These are phyloP conservation scores for Melanocharis versteri DNA, from an alignment of 2,113 vertebrate species.

Conservation along the genomic window DNA sequence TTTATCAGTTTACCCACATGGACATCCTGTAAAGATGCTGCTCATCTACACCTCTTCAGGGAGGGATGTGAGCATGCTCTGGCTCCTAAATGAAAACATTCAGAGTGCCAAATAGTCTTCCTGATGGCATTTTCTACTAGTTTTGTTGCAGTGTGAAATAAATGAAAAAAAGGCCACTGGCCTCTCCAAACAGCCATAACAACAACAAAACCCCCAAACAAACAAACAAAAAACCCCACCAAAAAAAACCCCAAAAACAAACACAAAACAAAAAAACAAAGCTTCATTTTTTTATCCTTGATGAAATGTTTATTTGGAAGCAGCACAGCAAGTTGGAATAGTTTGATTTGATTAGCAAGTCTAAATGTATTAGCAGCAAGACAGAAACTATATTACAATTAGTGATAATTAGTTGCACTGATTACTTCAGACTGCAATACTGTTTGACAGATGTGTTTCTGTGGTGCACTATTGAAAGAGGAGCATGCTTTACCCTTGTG, in stretches of 20 bases:
- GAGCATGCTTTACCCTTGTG: neutral
- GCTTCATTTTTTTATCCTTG: constrained; percentile 37
- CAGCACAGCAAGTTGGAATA: constrained; percentile 53
- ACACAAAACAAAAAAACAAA: neutral
- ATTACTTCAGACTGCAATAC: constrained; percentile 50
- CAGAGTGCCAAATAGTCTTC: neutral
- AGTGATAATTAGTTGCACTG: constrained; percentile 72
- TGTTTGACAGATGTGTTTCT: constrained; percentile 61
- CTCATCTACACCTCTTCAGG: neutral
- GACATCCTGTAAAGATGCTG: neutral
- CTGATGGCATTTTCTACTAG: neutral
- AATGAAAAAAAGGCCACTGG: neutral
- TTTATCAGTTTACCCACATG: neutral
- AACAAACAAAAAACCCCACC: neutral
- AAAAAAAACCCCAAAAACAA: neutral
- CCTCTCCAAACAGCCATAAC: neutral
- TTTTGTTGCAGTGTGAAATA: constrained; percentile 1
- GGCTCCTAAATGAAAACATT: neutral
- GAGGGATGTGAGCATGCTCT: neutral
- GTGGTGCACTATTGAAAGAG: neutral
- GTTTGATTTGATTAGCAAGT: constrained; percentile 80
- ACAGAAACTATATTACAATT: constrained; percentile 74
- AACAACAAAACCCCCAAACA: neutral
- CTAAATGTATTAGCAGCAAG: constrained; percentile 75
- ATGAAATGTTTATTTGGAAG: constrained; percentile 67